Evolutionary conservation across 2,797 vertebrate species (phyloP), one percentile per base, ranked within the genome.

Genomic region (Mus spretus): DNA sequence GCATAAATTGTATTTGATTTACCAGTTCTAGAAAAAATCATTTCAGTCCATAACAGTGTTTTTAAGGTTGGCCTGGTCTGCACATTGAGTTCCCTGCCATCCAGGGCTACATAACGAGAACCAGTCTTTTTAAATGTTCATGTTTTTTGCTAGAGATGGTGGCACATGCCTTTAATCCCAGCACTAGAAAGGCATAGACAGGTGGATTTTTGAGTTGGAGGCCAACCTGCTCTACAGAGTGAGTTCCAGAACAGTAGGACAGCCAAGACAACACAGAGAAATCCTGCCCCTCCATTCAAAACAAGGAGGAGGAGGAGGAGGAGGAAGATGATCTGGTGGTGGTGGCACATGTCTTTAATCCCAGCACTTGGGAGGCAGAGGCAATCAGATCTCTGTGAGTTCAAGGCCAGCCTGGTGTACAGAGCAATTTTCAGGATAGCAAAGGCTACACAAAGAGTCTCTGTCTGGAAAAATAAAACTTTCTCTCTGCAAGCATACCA

Each of bases 1-100:
- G 6, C 83, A 90, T 95, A 94, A 82, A 94, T 37, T 95, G 6
- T 44, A 24, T 67, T 97, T 70, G 83, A 12, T 61, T 93, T 89
- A 96, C 31, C 10, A 72, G 34, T 87, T 34, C 17, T 37, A 63
- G 65, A 95, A 93, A 14, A 97, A 95, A 93, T 92, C 65, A 94
- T 20, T 92, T 87, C 17, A 93, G 34, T 40, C 61, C 17, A 59
- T 53, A 78, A 74, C 0, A 81, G 5, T 88, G 97, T 91, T 95
- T 96, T 84, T 74, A 57, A 67, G 83, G 44, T n/a, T 24, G 12
- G 31, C 13, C 63, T 70, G 63, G 20, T 91, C 26, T 50, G 26
- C 13, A n/a, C 34, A 53, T 47, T 26, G 31, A 70, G 31, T 86
- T 67, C 8, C 13, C 13, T 13, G 13, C 47, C 13, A 53, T 20